Evolutionary conservation across 1,140 invertebrate genomes (phyloP).

Genomic region (Panagrolaimus sp.): DNA sequence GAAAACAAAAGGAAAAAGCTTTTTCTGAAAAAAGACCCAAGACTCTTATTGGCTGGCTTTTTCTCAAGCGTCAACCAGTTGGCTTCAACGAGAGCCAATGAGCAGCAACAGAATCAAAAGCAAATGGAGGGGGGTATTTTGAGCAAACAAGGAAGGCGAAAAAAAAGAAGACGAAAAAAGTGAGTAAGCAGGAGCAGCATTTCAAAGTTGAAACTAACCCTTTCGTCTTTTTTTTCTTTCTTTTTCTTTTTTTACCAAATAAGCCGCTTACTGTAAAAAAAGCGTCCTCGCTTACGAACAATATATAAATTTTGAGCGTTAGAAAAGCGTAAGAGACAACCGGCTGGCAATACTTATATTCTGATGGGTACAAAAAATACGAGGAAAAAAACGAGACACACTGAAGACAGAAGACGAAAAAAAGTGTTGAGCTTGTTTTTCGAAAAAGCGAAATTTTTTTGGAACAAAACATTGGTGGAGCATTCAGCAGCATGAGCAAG

Average conservation of each 20-base stretch:
- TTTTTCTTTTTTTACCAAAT: no score
- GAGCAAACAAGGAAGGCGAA: no score
- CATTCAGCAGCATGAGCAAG: background rate
- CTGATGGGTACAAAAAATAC: background rate
- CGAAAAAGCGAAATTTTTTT: background rate
- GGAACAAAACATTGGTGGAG: slow-evolving; percentile 2
- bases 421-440: slow-evolving; percentile 2
- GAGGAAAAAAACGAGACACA: background rate
- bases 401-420: background rate
- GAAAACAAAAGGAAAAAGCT: background rate
- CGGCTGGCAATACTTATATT: slow-evolving; percentile 9
- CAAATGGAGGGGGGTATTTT: no score
- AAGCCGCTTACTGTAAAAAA: no score
- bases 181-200: no score
- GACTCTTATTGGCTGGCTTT: slow-evolving; percentile 13
- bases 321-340: background rate
- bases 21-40: slow-evolving; percentile 7
- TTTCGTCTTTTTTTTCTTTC: no score
- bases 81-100: slow-evolving; percentile 14
- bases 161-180: no score
- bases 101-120: background rate
- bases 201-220: no score
- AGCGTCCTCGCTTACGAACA: no score
- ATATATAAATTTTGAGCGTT: no score
- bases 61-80: background rate